Evolutionary conservation across 2,888 invertebrate species (phyloP).

Genomic region (Lithophane socia): DNA sequence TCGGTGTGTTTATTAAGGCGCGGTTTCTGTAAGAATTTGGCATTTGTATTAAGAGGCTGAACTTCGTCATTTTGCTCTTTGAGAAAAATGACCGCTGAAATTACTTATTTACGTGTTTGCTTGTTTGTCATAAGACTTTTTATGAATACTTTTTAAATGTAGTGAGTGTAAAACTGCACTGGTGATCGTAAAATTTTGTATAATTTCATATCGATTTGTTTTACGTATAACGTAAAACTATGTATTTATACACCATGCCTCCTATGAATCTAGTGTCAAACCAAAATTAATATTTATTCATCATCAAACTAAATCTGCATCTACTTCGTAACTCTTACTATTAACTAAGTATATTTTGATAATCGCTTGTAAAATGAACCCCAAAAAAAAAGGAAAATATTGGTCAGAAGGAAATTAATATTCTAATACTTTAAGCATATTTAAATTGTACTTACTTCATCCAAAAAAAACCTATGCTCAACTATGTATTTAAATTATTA

Average conservation of each 20-base stretch:
- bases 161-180: conserved; percentile 10
- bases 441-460: conserved; percentile 51
- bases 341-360: not conserved
- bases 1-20: not conserved
- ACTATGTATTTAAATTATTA: conserved; percentile 22
- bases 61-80: not conserved
- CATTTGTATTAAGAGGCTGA: conserved; percentile 37
- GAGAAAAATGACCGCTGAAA: not conserved
- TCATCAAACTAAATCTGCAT: not conserved
- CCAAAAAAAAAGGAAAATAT: not conserved
- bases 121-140: conserved; percentile 21
- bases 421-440: conserved; percentile 1
- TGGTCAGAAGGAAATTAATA: not conserved
- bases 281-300: not conserved
- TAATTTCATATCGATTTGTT: conserved; percentile 6
- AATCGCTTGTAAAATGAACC: not conserved
- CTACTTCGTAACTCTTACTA: not conserved
- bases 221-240: not conserved
- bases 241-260: not conserved
- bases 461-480: conserved; percentile 41
- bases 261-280: not conserved
- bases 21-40: not conserved
- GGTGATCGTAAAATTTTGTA: conserved; percentile 17
- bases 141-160: conserved; percentile 16
- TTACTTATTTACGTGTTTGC: conserved; percentile 10